Conservation (phyloP, 2,797 vertebrate species). For the Chaetodon trifasciatus region DNA sequence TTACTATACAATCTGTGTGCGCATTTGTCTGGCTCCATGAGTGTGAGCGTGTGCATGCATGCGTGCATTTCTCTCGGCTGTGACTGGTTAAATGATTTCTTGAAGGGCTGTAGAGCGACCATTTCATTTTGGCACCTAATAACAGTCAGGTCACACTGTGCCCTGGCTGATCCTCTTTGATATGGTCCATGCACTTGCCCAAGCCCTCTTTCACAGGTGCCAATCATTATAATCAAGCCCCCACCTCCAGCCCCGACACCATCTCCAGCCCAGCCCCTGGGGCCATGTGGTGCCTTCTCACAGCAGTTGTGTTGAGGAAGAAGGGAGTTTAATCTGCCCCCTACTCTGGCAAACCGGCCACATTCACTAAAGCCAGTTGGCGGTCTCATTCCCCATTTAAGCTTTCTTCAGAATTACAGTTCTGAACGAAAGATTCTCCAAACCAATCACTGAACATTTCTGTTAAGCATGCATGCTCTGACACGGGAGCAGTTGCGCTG, state of each 20-base stretch:
- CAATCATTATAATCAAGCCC: constrained; percentile 78
- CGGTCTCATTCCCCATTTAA: constrained; percentile 32
- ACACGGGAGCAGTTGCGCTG: neutral
- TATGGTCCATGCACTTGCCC: constrained; percentile 76
- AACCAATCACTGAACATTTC: neutral
- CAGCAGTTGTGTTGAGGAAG: constrained; percentile 45
- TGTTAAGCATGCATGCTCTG: neutral
- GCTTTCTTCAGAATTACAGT: constrained; percentile 27
- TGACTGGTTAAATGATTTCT: constrained; percentile 80
- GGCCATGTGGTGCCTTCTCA: constrained; percentile 18
- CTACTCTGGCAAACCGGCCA: constrained; percentile 44
- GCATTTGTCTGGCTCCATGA: constrained; percentile 26
- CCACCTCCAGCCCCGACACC: constrained; percentile 41
- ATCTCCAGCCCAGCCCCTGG: constrained; percentile 29
- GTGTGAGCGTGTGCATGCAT: constrained; percentile 49
- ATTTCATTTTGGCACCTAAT: constrained; percentile 83
- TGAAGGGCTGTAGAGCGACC: constrained; percentile 72
- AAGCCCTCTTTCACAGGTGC: constrained; percentile 77
- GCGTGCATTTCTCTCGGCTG: constrained; percentile 62
- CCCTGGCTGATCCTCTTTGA: constrained; percentile 80
- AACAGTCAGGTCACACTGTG: constrained; percentile 78
- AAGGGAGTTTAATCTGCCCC: constrained; percentile 60
- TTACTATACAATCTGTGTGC: constrained; percentile 28
- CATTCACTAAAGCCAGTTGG: constrained; percentile 45
- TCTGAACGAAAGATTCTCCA: neutral